Conservation (phyloP, 1,140 invertebrate species). For the Temnothorax curvispinosus region DNA sequence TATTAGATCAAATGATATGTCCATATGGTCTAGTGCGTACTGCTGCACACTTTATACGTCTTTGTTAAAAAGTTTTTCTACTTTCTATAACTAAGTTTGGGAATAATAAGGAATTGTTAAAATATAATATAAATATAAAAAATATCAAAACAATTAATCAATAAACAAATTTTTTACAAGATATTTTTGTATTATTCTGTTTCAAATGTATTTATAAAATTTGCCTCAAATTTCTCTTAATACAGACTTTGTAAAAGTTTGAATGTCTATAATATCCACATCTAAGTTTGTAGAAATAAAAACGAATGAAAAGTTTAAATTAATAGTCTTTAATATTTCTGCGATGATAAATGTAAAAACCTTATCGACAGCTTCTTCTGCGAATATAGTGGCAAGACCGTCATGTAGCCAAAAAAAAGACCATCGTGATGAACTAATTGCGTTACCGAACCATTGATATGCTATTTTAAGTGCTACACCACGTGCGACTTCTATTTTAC, state of each 20-base stretch:
- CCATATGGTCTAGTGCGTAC: neutral
- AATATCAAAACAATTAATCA: no score
- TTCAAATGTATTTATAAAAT: no score
- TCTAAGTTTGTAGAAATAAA: no score
- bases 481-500: conserved; percentile 86
- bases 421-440: conserved; percentile 88
- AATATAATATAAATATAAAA: no score
- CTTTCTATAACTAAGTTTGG: no score
- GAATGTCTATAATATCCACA: no score
- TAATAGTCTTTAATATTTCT: neutral
- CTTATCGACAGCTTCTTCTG: conserved; percentile 88
- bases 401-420: conserved; percentile 89
- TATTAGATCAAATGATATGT: neutral
- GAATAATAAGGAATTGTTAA: no score
- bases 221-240: no score
- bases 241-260: no score
- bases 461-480: conserved; percentile 88
- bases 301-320: neutral
- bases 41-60: neutral
- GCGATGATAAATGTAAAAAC: conserved; percentile 79
- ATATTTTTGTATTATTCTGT: no score
- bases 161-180: no score
- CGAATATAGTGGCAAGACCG: conserved; percentile 89
- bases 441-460: conserved; percentile 88
- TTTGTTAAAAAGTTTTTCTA: neutral